phyloP scores from a whole-genome alignment of 2,113 vertebrate species.

The Plecotus auritus region DNA sequence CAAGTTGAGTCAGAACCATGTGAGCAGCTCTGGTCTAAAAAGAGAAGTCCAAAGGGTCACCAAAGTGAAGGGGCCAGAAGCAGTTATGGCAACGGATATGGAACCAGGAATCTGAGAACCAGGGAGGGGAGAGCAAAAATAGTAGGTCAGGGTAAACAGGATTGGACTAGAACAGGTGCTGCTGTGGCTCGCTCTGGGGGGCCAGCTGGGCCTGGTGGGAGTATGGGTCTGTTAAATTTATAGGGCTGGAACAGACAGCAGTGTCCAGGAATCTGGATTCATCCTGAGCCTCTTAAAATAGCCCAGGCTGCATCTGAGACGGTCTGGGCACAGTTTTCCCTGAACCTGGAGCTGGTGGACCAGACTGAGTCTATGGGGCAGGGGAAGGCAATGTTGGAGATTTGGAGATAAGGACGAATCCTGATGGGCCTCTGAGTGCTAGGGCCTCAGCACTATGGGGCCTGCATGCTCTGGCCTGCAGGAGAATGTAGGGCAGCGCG shows the following conservation, averaged over 20 bases:
- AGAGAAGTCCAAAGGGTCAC: constrained; percentile 14
- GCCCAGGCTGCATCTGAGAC: not conserved
- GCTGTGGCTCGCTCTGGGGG: not conserved
- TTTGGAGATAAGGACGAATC: not conserved
- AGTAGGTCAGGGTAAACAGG: constrained; percentile 41
- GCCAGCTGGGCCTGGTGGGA: not conserved
- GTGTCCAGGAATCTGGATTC: not conserved
- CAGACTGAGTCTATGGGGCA: not conserved
- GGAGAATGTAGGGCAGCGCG: not conserved
- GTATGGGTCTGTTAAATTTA: constrained; percentile 13
- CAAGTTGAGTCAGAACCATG: constrained; percentile 43
- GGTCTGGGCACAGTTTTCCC: not conserved
- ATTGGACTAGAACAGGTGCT: not conserved
- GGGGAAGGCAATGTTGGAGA: not conserved
- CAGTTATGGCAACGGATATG: not conserved
- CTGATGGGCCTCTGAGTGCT: not conserved
- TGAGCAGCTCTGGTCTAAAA: constrained; percentile 45
- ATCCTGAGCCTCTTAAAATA: not conserved
- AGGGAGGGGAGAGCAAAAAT: constrained; percentile 45
- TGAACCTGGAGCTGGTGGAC: not conserved
- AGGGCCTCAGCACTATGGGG: not conserved
- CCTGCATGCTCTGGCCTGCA: constrained; percentile 18
- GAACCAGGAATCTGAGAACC: constrained; percentile 63
- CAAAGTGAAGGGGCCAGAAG: not conserved
- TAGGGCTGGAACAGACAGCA: not conserved